These are phyloP conservation scores for Cryptus viduatorius DNA, from an alignment of 2,888 invertebrate species.

Conservation along the genomic window DNA sequence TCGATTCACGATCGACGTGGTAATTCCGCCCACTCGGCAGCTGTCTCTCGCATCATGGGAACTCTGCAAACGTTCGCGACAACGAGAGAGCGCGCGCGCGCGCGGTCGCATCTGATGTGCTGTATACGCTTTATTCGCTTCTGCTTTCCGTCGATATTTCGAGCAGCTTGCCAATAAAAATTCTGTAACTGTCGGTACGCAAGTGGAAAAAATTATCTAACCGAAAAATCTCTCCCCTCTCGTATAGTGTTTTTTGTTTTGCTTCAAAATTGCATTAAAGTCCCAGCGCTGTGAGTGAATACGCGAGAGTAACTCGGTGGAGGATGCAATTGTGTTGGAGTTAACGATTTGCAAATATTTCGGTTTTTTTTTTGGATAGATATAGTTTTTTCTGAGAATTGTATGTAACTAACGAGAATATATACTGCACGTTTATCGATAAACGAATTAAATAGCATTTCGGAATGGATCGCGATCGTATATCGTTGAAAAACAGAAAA, in stretches of 20 bases:
- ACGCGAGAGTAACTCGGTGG: not conserved
- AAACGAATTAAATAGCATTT: too few relatives aligned
- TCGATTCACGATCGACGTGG: constrained; percentile 61
- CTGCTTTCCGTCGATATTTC: constrained; percentile 34
- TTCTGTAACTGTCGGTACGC: constrained; percentile 27
- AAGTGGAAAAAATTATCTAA: not conserved
- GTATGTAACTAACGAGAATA: not conserved
- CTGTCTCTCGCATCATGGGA: constrained; percentile 64
- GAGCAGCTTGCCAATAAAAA: constrained; percentile 55
- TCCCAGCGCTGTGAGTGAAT: not conserved
- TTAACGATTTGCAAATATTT: not conserved
- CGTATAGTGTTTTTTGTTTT: not conserved
- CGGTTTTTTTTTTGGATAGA: not conserved
- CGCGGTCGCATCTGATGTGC: constrained; percentile 1
- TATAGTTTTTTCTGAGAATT: not conserved
- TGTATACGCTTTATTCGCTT: constrained; percentile 17
- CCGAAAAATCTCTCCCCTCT: not conserved
- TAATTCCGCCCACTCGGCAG: constrained; percentile 71
- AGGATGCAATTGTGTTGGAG: not conserved
- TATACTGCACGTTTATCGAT: too few relatives aligned
- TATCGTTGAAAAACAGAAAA: too few relatives aligned
- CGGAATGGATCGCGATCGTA: too few relatives aligned
- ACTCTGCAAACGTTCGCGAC: constrained; percentile 41
- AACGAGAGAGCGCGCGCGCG: not conserved
- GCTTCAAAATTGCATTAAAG: not conserved